These are phyloP conservation scores for Olivierus martensii DNA, from an alignment of 1,140 invertebrate species.

Conservation along the genomic window DNA sequence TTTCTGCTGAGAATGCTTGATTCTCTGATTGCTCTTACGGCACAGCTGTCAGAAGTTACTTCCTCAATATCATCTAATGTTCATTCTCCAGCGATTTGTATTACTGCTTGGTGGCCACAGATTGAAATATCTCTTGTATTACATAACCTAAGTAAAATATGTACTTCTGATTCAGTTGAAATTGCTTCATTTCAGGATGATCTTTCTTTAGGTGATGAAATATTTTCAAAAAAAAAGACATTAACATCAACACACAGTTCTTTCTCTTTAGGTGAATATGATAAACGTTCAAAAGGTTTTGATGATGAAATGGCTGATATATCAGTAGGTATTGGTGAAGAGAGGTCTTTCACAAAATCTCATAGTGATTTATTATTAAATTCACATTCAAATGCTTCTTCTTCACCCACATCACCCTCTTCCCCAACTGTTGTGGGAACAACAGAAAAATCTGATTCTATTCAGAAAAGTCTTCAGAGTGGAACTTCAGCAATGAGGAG, in stretches of 20 bases:
- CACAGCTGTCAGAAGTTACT: conserved; percentile 63
- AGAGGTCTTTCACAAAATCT: conserved; percentile 12
- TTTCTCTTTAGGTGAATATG: conserved; percentile 7
- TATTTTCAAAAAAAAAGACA: conserved; percentile 2
- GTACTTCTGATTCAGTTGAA: conserved; percentile 15
- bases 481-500: conserved; percentile 43
- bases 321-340: background rate
- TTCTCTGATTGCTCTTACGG: conserved; percentile 58
- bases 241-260: conserved; percentile 10
- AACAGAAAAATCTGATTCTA: background rate
- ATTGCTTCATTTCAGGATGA: conserved; percentile 12
- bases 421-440: background rate
- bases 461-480: conserved; percentile 13
- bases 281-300: conserved; percentile 1
- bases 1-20: conserved; percentile 73
- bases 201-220: conserved; percentile 10
- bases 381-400: conserved; percentile 11
- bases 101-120: conserved; percentile 8
- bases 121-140: conserved; percentile 14
- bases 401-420: conserved; percentile 2
- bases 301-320: background rate
- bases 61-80: conserved; percentile 45
- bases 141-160: conserved; percentile 10
- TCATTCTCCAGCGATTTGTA: conserved; percentile 4
- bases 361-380: conserved; percentile 16